Percentiles rank a stretch among this genome's conserved stretches.
phyloP scores from a whole-genome alignment of 2,113 vertebrate species.

The Salvator merianae region DNA sequence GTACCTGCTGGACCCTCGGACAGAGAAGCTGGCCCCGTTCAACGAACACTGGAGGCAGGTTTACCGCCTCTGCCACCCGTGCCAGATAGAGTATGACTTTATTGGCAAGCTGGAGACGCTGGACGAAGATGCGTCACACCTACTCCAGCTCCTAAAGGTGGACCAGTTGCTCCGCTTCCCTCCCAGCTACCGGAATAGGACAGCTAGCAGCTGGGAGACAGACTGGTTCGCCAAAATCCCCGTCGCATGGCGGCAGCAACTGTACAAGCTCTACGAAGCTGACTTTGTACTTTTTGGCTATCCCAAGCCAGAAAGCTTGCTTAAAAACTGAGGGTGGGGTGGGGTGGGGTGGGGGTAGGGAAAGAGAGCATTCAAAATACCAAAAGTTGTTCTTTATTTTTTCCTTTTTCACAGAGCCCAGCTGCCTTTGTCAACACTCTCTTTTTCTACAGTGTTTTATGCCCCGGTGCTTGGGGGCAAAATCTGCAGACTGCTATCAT shows the following conservation, averaged over 20 bases:
- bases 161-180: conserved; percentile 91
- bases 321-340: conserved; percentile 77
- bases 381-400: conserved; percentile 53
- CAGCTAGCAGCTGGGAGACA: conserved; percentile 90
- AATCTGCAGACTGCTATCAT: neutral
- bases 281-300: conserved; percentile 97
- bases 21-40: conserved; percentile 89
- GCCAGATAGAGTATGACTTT: conserved; percentile 98
- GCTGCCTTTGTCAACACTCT: conserved; percentile 16
- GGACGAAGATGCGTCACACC: conserved; percentile 89
- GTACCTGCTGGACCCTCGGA: conserved; percentile 92
- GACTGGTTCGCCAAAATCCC: conserved; percentile 92
- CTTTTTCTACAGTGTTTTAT: conserved; percentile 54
- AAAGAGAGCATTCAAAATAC: conserved; percentile 50
- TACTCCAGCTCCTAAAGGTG: conserved; percentile 88
- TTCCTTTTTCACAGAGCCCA: conserved; percentile 34
- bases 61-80: conserved; percentile 94
- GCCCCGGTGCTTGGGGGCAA: conserved; percentile 15
- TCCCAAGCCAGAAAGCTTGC: conserved; percentile 87
- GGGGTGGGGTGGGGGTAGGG: conserved; percentile 4
- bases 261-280: conserved; percentile 93
- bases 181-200: conserved; percentile 86
- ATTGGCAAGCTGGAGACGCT: conserved; percentile 94
- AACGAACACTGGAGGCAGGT: conserved; percentile 98
- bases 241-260: conserved; percentile 81